Conservation (phyloP, 1,140 invertebrate species). For the Odontomachus brunneus region DNA sequence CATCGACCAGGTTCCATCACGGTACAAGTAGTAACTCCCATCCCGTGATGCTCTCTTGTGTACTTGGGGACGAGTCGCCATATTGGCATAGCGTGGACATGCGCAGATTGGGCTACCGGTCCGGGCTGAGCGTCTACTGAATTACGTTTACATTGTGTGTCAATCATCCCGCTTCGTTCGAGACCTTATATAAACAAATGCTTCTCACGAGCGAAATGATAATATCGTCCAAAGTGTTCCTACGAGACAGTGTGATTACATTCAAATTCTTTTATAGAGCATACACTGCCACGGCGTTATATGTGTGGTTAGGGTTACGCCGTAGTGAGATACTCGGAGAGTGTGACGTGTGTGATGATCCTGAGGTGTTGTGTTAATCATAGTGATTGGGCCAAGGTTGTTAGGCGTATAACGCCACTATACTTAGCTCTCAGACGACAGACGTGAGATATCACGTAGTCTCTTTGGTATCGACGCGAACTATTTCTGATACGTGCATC, state of each 20-base stretch:
- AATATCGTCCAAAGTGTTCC: neutral
- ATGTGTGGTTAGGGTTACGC: neutral
- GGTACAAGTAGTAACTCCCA: slow-evolving; percentile 50
- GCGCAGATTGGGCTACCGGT: slow-evolving; percentile 57
- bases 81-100: slow-evolving; percentile 62
- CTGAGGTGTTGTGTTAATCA: slow-evolving; percentile 37
- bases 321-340: neutral
- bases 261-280: neutral
- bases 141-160: slow-evolving; percentile 61
- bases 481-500: slow-evolving; percentile 28
- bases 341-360: slow-evolving; percentile 9
- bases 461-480: neutral
- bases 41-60: slow-evolving; percentile 24
- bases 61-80: slow-evolving; percentile 60
- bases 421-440: neutral
- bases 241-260: neutral
- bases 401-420: neutral
- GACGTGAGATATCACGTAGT: slow-evolving; percentile 8
- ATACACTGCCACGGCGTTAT: neutral
- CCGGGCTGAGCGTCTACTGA: slow-evolving; percentile 40
- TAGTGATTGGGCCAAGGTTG: slow-evolving; percentile 9
- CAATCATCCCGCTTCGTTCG: slow-evolving; percentile 23
- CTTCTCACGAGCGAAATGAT: neutral
- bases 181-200: neutral
- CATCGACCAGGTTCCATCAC: slow-evolving; percentile 71